These are phyloP conservation scores for Trochalopteron elliotii DNA, from an alignment of 2,113 vertebrate species.

Conservation along the genomic window DNA sequence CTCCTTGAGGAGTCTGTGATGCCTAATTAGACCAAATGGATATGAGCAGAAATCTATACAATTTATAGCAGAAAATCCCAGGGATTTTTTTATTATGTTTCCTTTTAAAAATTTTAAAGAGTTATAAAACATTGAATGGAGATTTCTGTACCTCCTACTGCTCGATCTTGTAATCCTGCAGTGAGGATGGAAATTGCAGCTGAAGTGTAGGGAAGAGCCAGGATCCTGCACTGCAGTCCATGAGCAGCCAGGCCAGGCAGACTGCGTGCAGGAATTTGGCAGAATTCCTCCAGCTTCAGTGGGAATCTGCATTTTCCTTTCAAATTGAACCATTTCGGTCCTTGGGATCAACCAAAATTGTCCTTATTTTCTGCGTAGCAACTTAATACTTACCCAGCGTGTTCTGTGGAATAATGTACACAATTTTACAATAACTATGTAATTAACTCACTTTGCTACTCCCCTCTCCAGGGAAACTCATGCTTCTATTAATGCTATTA, in stretches of 20 bases:
- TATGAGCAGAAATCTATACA: slow-evolving; percentile 29
- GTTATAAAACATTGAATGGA: slow-evolving; percentile 57
- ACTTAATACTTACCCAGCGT: slow-evolving; percentile 63
- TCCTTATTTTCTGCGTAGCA: slow-evolving; percentile 54
- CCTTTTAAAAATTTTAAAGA: slow-evolving; percentile 26
- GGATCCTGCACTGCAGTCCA: neutral
- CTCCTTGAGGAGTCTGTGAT: slow-evolving; percentile 18
- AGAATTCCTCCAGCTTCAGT: neutral
- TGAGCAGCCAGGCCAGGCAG: neutral
- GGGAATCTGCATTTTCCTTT: neutral
- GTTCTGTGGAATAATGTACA: slow-evolving; percentile 72
- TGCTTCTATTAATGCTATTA: slow-evolving; percentile 70
- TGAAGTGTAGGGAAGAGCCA: slow-evolving; percentile 8
- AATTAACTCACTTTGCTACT: slow-evolving; percentile 76
- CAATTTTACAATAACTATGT: slow-evolving; percentile 76
- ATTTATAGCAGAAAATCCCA: slow-evolving; percentile 40
- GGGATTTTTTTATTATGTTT: neutral
- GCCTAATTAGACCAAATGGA: slow-evolving; percentile 44
- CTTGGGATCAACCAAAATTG: slow-evolving; percentile 59
- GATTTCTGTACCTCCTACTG: slow-evolving; percentile 30
- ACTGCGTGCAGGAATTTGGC: neutral
- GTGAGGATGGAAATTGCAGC: slow-evolving; percentile 33
- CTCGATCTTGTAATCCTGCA: neutral
- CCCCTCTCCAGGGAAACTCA: slow-evolving; percentile 66
- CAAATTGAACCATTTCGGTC: neutral